Base-by-base conservation (phyloP, 2,888 invertebrate species). In the Acanthococcus lagerstroemiae region DNA sequence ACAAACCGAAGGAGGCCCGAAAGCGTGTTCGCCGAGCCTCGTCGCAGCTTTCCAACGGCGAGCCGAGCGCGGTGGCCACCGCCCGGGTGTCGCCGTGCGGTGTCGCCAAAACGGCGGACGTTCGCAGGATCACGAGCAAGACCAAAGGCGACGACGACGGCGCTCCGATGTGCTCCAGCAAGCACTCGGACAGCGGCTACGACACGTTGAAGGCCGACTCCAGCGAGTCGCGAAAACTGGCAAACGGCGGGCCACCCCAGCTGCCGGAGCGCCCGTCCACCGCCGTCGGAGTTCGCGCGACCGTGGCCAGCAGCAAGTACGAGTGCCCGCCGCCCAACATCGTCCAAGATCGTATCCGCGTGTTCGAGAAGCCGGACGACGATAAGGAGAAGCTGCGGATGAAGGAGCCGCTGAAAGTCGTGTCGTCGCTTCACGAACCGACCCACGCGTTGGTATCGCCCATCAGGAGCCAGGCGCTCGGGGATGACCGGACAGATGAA, bases 401-500 rank as follows among this genome's bases (percentile, higher is more conserved):
- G 76, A 76, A 77, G 68, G 77, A 78, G 30, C 77, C 78, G 0
- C 63, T 78, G 21, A 76, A 77, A 56, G 70, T 77, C 21, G 76
- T 76, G 0, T 75, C 75, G 0, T 70, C 75, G 12, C 66, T 68
- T 44, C 72, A 72, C 60, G 76, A 76, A 37, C 71, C 76, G 1
- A 77, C 74, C 9, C 77, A 78, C 68, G 77, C 78, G 37, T 76
- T 77, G 44, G 76, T 77, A 1, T 77, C 78, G 0, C 54, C 66
- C n/a, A 26, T 68, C n/a, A 48, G 45, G 22, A 44, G 22, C 17
- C 27, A 63, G 7, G 12, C 27, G 4, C n/a, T 25, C 19, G 30
- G 24, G 15, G 55, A 24, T 5, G 27, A 45, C 7, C 21, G n/a
- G 4, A 1, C 30, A n/a, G 54, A 63, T 30, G n/a, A 19, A 7